These are phyloP conservation scores for Spermophilus dauricus DNA, from an alignment of 2,113 vertebrate species.

Conservation along the genomic window DNA sequence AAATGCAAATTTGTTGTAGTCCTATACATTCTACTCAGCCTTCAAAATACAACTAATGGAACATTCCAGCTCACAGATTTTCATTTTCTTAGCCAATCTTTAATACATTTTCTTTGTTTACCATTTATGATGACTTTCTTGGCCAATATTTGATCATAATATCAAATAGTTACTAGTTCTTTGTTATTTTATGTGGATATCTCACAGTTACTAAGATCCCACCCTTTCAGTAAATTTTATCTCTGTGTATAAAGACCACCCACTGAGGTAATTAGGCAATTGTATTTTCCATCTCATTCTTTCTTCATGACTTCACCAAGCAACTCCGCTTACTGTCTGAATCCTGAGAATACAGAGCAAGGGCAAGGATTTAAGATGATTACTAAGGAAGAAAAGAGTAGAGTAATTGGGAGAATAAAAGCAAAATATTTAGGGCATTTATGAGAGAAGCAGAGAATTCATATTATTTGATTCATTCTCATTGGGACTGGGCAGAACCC, in stretches of 20 bases:
- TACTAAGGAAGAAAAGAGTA: background rate
- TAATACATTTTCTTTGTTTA: background rate
- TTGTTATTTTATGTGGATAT: background rate
- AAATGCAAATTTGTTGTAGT: background rate
- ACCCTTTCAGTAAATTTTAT: background rate
- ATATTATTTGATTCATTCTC: background rate
- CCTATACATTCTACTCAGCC: background rate
- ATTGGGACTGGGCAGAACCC: background rate
- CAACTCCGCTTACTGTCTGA: constrained; percentile 2
- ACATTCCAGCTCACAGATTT: background rate
- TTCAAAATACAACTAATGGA: constrained; percentile 15
- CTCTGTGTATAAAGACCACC: constrained; percentile 53
- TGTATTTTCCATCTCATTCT: constrained; percentile 36
- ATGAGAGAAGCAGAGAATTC: background rate
- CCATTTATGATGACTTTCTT: background rate
- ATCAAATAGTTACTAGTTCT: background rate
- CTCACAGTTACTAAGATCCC: background rate
- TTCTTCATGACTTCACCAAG: constrained; percentile 26
- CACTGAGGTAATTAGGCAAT: constrained; percentile 19
- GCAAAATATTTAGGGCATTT: background rate
- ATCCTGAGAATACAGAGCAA: constrained; percentile 46
- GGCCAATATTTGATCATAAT: background rate
- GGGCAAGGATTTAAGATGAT: background rate
- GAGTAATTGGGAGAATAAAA: background rate
- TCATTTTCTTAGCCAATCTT: background rate